These are phyloP conservation scores for Plutella xylostella DNA, from an alignment of 2,888 invertebrate genomes.

Conservation along the genomic window DNA sequence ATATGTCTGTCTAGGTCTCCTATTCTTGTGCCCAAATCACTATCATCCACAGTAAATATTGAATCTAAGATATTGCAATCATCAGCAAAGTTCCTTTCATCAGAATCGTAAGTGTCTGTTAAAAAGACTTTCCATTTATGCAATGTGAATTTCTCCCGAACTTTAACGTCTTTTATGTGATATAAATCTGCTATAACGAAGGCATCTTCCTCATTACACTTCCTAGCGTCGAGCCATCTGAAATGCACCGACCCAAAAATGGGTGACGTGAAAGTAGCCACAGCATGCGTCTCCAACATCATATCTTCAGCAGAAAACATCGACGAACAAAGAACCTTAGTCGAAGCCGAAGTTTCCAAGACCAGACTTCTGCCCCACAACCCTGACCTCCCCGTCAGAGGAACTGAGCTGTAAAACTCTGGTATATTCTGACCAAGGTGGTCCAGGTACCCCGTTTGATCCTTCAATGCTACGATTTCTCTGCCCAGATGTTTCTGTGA, in stretches of 20 bases:
- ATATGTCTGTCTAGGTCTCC: constrained; percentile 84
- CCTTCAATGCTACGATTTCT: constrained; percentile 74
- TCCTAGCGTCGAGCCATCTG: constrained; percentile 60
- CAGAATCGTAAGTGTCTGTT: constrained; percentile 87
- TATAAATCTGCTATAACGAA: constrained; percentile 83
- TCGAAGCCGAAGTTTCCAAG: constrained; percentile 75
- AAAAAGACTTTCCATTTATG: constrained; percentile 92
- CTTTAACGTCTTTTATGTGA: constrained; percentile 69
- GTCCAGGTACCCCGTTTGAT: constrained; percentile 78
- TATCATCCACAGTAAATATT: constrained; percentile 85
- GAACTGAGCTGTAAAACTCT: constrained; percentile 73
- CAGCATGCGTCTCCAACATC: constrained; percentile 80
- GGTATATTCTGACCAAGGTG: constrained; percentile 83
- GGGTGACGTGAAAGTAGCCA: constrained; percentile 81
- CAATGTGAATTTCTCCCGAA: constrained; percentile 70
- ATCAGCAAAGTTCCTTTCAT: constrained; percentile 74
- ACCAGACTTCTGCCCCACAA: constrained; percentile 89
- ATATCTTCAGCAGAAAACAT: constrained; percentile 78
- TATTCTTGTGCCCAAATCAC: constrained; percentile 74
- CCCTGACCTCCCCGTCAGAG: constrained; percentile 78
- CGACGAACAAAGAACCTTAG: constrained; percentile 78
- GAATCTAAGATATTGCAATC: constrained; percentile 88
- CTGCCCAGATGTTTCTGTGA: constrained; percentile 57
- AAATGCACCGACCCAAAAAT: constrained; percentile 83
- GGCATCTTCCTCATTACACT: constrained; percentile 76